Evolutionary conservation across 2,888 invertebrate species (phyloP).

Genomic region (Hoplodrina blanda): DNA sequence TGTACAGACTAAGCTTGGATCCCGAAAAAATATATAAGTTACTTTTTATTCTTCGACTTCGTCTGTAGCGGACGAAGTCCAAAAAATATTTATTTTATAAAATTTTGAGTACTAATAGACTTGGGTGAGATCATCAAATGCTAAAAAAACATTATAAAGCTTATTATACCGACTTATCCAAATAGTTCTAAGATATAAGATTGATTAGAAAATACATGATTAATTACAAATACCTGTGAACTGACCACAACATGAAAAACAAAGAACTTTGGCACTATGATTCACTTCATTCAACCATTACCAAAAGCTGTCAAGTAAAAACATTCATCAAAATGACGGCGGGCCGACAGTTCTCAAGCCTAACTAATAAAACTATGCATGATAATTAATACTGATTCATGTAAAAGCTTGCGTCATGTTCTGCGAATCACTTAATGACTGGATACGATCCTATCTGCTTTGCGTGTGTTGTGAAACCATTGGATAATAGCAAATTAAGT

Average conservation of each 20-base stretch:
- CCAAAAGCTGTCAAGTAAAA: conserved; percentile 69
- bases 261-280: conserved; percentile 53
- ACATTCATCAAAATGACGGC: conserved; percentile 76
- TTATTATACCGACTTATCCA: neutral
- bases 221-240: neutral
- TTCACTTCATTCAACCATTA: conserved; percentile 64
- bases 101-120: neutral
- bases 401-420: conserved; percentile 53
- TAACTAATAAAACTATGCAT: conserved; percentile 64
- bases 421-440: conserved; percentile 50
- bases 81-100: no score
- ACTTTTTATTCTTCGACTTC: no score
- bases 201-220: conserved; percentile 24
- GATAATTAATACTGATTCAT: conserved; percentile 71
- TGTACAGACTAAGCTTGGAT: no score
- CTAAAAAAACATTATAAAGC: neutral
- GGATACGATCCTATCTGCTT: conserved; percentile 33
- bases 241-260: conserved; percentile 22
- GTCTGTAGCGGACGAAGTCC: no score
- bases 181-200: neutral
- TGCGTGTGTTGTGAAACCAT: conserved; percentile 3
- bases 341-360: conserved; percentile 62
- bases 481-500: no score
- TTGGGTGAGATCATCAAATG: neutral
- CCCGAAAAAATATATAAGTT: no score